Evolutionary conservation across 2,888 invertebrate genomes (phyloP).

Genomic region (Nymphalis urticae): DNA sequence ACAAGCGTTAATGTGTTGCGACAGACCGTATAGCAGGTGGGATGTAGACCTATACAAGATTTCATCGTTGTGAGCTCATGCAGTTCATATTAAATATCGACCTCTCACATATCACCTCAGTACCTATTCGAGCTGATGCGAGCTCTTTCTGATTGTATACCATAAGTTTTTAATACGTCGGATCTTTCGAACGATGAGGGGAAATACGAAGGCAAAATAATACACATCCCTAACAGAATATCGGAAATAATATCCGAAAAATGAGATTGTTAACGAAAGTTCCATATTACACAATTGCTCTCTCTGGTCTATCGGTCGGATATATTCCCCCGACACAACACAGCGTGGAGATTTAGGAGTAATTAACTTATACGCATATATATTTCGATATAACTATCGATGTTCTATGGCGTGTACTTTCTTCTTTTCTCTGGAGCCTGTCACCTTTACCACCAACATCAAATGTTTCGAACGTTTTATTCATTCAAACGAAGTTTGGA

Average conservation of each 20-base stretch:
- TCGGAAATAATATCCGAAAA: neutral
- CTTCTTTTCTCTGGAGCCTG: constrained; percentile 17
- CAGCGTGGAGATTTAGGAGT: constrained; percentile 5
- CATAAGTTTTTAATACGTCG: neutral
- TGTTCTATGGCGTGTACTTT: constrained; percentile 20
- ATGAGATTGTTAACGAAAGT: neutral
- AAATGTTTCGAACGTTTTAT: constrained; percentile 12
- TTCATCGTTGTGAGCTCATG: neutral
- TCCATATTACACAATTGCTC: neutral
- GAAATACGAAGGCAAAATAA: constrained; percentile 13
- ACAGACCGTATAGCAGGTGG: constrained; percentile 10
- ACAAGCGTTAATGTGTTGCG: neutral
- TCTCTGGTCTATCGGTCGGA: neutral
- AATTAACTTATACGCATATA: constrained; percentile 13
- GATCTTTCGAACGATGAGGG: constrained; percentile 19
- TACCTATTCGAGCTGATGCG: constrained; percentile 6
- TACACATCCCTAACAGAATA: neutral
- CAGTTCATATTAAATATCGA: neutral
- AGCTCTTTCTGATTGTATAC: constrained; percentile 11
- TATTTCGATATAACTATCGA: constrained; percentile 15
- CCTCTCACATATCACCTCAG: constrained; percentile 8
- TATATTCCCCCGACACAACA: constrained; percentile 31
- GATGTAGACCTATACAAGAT: constrained; percentile 13
- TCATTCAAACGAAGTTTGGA: neutral
- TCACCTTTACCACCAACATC: constrained; percentile 4